Evolutionary conservation across 1,140 invertebrate species (phyloP).

Genomic region (Aphaenogaster ashmeadi): DNA sequence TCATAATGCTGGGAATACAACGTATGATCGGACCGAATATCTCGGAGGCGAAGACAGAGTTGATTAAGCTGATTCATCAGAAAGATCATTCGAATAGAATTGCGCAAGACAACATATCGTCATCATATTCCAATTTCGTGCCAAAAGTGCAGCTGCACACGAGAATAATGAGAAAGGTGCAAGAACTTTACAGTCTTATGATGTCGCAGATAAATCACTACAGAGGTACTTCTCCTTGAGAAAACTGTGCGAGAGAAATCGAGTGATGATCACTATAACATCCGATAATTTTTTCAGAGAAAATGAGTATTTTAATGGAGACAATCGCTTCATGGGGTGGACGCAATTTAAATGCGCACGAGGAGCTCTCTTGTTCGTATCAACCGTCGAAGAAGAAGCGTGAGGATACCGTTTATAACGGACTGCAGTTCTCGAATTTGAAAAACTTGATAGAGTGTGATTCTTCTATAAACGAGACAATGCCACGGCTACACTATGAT

Average conservation of each 20-base stretch:
- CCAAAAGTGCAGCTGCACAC: background rate
- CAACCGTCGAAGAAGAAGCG: slow-evolving; percentile 73
- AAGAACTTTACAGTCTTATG: slow-evolving; percentile 21
- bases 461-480: background rate
- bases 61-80: slow-evolving; percentile 13
- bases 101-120: slow-evolving; percentile 40
- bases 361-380: slow-evolving; percentile 84
- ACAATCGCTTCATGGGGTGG: slow-evolving; percentile 70
- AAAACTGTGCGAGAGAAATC: slow-evolving; percentile 15
- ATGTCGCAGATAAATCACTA: slow-evolving; percentile 67
- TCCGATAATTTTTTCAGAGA: slow-evolving; percentile 57
- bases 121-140: background rate
- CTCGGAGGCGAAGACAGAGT: slow-evolving; percentile 7
- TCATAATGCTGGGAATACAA: slow-evolving; percentile 79
- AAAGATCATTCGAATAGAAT: slow-evolving; percentile 55
- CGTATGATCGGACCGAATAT: slow-evolving; percentile 68
- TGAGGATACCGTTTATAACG: slow-evolving; percentile 74
- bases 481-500: background rate
- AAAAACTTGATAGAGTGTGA: slow-evolving; percentile 76
- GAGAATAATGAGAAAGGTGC: background rate
- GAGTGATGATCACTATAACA: background rate
- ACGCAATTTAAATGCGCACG: slow-evolving; percentile 69
- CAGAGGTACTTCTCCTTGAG: slow-evolving; percentile 66
- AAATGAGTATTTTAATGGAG: slow-evolving; percentile 51
- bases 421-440: slow-evolving; percentile 24